Conservation (phyloP, 1,140 invertebrate genomes). For the Argopecten irradians region DNA sequence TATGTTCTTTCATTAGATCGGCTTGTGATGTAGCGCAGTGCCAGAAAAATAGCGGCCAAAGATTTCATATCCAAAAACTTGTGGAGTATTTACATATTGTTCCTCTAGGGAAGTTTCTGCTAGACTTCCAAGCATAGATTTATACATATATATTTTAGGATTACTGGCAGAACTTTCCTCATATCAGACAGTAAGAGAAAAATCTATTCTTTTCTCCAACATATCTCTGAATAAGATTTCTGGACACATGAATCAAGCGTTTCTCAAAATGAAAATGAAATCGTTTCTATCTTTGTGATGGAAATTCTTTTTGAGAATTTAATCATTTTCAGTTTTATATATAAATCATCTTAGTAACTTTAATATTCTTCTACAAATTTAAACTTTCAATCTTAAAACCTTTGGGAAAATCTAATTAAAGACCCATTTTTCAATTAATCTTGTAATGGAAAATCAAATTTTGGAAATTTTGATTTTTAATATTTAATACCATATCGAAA, state of each 20-base stretch:
- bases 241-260: not conserved
- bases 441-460: too few relatives aligned
- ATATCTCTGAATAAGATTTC: not conserved
- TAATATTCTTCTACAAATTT: too few relatives aligned
- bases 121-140: constrained; percentile 2
- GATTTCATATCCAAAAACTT: not conserved
- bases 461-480: too few relatives aligned
- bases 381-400: too few relatives aligned
- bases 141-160: not conserved
- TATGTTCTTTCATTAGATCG: not conserved
- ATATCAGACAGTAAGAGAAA: not conserved
- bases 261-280: not conserved
- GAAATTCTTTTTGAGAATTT: not conserved
- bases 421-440: too few relatives aligned
- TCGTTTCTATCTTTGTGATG: not conserved
- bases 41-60: not conserved
- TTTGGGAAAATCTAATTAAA: too few relatives aligned
- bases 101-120: not conserved
- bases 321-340: not conserved
- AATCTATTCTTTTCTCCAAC: not conserved
- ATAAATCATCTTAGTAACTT: not conserved
- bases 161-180: not conserved
- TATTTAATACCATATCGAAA: too few relatives aligned
- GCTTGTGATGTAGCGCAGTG: not conserved
- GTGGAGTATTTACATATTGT: not conserved